These are phyloP conservation scores for Triplophysa bombifrons DNA, from an alignment of 2,797 vertebrate species.

Conservation along the genomic window DNA sequence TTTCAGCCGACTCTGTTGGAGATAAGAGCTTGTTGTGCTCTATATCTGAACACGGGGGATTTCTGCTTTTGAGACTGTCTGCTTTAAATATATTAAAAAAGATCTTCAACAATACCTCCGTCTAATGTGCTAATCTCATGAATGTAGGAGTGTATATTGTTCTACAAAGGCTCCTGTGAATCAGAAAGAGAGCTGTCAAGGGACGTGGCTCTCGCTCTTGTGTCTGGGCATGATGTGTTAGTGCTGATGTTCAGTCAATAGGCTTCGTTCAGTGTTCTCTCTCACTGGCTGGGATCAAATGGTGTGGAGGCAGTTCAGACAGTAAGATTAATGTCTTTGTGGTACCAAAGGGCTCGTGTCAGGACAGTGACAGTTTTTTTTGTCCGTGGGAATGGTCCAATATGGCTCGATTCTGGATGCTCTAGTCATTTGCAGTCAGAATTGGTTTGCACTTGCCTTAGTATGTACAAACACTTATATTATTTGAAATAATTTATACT, in stretches of 20 bases:
- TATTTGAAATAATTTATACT: background rate
- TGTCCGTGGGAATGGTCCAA: background rate
- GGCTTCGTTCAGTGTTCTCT: slow-evolving; percentile 42
- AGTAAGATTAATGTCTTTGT: slow-evolving; percentile 26
- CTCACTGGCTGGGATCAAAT: slow-evolving; percentile 42
- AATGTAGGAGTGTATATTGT: slow-evolving; percentile 40
- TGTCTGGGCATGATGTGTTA: slow-evolving; percentile 30
- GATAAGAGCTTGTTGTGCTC: slow-evolving; percentile 15
- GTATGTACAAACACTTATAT: no score
- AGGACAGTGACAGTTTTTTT: slow-evolving; percentile 16
- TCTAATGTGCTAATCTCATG: slow-evolving; percentile 42
- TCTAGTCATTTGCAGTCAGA: background rate
- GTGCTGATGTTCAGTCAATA: slow-evolving; percentile 43
- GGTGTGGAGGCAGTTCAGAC: slow-evolving; percentile 31
- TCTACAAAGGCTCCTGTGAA: slow-evolving; percentile 30
- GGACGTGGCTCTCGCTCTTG: slow-evolving; percentile 16
- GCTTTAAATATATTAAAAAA: slow-evolving; percentile 43
- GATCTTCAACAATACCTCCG: slow-evolving; percentile 24
- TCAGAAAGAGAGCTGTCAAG: slow-evolving; percentile 39
- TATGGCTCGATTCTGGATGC: background rate
- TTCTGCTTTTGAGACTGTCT: slow-evolving; percentile 12
- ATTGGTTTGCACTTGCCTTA: background rate
- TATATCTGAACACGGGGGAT: slow-evolving; percentile 17
- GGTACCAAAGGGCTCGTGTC: slow-evolving; percentile 23
- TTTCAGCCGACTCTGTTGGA: slow-evolving; percentile 3